Percentiles rank a stretch among this genome's conserved stretches.
These are phyloP conservation scores for Porites lobata DNA, from an alignment of 92 coral and sea anemone genomes.

Conservation along the genomic window DNA sequence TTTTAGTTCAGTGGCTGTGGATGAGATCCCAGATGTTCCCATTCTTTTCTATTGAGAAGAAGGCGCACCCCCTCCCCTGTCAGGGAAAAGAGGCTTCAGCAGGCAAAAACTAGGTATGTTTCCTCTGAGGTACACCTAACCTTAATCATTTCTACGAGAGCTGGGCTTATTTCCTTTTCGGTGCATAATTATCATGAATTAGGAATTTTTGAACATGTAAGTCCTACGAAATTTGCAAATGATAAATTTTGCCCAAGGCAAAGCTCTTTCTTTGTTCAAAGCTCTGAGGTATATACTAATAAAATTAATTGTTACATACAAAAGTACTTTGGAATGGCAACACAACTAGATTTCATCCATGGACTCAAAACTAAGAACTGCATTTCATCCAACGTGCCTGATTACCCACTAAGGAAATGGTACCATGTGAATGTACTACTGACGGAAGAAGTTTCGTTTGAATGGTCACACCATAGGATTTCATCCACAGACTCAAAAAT, in stretches of 20 bases:
- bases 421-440: neutral
- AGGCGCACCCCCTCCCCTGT: constrained; percentile 98
- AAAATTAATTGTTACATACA: too few relatives aligned
- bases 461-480: neutral
- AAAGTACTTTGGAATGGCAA: neutral
- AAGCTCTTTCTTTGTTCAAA: too few relatives aligned
- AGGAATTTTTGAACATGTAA: too few relatives aligned
- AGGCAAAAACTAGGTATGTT: constrained; percentile 37
- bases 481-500: neutral
- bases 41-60: constrained; percentile 89
- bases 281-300: too few relatives aligned
- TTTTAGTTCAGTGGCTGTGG: constrained; percentile 74
- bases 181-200: too few relatives aligned
- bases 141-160: neutral
- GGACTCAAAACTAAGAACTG: neutral
- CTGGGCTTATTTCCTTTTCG: too few relatives aligned
- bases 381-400: neutral
- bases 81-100: constrained; percentile 75
- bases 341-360: neutral
- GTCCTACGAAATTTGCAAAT: too few relatives aligned
- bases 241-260: too few relatives aligned
- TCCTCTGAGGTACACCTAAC: neutral
- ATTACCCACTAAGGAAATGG: too few relatives aligned
- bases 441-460: neutral
- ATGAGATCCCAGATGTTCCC: constrained; percentile 89